Conservation (phyloP, 2,888 invertebrate genomes). For the Antitype chi region DNA sequence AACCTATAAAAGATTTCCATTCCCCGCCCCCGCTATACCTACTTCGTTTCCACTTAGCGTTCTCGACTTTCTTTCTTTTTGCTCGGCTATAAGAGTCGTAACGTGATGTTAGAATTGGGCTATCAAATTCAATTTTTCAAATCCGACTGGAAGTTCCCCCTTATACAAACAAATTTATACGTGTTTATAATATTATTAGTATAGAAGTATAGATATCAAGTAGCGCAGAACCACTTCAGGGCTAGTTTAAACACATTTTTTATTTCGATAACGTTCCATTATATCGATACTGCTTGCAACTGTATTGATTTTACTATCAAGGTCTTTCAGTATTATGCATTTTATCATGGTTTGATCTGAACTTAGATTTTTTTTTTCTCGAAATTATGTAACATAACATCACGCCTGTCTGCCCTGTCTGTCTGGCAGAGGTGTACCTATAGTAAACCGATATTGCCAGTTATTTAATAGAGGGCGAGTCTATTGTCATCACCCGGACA, state of each 20-base stretch:
- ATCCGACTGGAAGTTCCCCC: too few relatives aligned
- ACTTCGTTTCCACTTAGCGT: too few relatives aligned
- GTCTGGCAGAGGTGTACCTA: background rate
- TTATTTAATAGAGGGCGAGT: background rate
- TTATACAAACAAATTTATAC: too few relatives aligned
- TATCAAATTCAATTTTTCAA: too few relatives aligned
- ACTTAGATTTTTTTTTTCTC: too few relatives aligned
- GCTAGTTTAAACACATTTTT: background rate
- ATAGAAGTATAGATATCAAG: background rate
- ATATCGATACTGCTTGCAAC: slow-evolving; percentile 7
- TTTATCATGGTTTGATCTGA: background rate
- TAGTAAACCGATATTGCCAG: background rate
- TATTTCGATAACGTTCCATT: slow-evolving; percentile 2
- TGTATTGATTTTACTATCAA: background rate
- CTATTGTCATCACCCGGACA: background rate
- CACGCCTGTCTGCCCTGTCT: background rate
- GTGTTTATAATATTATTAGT: too few relatives aligned
- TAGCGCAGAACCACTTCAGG: background rate
- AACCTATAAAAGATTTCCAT: too few relatives aligned
- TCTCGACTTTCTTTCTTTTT: too few relatives aligned
- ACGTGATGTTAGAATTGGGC: too few relatives aligned
- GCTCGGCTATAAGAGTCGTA: too few relatives aligned
- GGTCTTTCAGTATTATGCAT: background rate
- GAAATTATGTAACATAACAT: background rate
- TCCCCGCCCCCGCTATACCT: too few relatives aligned